Evolutionary conservation across 2,797 vertebrate genomes (phyloP).

Genomic region (Alectoris magna): DNA sequence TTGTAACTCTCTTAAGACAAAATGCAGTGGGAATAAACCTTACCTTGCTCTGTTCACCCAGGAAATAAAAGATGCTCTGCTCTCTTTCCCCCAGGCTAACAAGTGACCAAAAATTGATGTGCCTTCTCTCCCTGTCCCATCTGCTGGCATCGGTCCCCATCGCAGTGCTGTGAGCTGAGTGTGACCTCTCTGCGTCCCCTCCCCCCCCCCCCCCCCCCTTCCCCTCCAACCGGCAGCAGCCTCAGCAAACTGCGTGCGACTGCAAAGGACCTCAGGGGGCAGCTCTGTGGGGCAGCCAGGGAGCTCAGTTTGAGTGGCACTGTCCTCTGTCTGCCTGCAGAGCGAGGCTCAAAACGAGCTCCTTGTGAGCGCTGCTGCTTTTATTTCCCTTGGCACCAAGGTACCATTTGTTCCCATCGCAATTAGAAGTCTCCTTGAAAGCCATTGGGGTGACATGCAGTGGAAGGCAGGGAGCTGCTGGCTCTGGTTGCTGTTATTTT

Average conservation of each 20-base stretch:
- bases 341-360: background rate
- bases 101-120: background rate
- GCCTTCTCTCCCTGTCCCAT: background rate
- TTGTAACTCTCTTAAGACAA: background rate
- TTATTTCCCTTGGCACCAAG: background rate
- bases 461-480: background rate
- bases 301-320: background rate
- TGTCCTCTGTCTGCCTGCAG: no score
- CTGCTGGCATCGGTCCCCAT: background rate
- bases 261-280: background rate
- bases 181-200: background rate
- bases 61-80: background rate
- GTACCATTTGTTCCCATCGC: background rate
- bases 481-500: background rate
- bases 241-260: background rate
- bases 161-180: background rate
- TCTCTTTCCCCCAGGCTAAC: background rate
- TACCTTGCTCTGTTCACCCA: background rate
- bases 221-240: background rate
- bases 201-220: background rate
- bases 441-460: background rate
- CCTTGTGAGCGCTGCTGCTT: background rate
- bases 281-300: background rate
- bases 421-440: background rate
- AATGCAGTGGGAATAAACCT: background rate